A percentile compares a stretch with the other conserved stretches of the same genome.
Conservation (phyloP, 2,888 invertebrate genomes). For the Gnatocerus cornutus region DNA sequence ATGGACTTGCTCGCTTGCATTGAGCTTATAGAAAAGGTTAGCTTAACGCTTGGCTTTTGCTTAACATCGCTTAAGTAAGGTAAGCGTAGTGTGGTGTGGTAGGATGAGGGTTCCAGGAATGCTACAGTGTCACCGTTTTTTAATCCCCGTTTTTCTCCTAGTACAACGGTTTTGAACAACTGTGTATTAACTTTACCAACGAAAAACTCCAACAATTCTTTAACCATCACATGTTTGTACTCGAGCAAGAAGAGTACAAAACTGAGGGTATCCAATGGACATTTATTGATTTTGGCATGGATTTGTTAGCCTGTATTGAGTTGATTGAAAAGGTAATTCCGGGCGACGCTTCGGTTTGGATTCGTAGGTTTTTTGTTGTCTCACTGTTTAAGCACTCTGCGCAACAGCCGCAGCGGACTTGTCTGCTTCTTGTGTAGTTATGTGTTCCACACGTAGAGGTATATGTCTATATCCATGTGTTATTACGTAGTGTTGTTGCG, state of each 20-base stretch:
- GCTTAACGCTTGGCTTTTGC: constrained; percentile 45
- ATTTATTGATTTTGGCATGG: constrained; percentile 98
- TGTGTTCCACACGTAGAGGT: constrained; percentile 21
- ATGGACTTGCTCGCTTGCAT: constrained; percentile 99
- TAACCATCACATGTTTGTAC: constrained; percentile 98
- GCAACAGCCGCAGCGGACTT: constrained; percentile 26
- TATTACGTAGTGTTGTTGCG: constrained; percentile 48
- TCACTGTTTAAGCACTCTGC: constrained; percentile 29
- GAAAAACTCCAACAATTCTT: constrained; percentile 98
- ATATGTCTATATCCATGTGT: constrained; percentile 37
- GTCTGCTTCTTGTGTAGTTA: constrained; percentile 38
- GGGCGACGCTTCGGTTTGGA: constrained; percentile 13
- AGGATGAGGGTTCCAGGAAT: constrained; percentile 10
- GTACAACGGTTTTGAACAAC: constrained; percentile 97
- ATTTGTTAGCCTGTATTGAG: constrained; percentile 96
- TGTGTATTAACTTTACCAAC: constrained; percentile 99
- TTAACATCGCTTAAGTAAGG: constrained; percentile 14
- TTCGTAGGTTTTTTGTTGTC: constrained; percentile 20
- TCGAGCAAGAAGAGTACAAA: constrained; percentile 98
- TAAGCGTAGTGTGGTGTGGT: constrained; percentile 15
- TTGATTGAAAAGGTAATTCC: constrained; percentile 92
- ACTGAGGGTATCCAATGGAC: constrained; percentile 95
- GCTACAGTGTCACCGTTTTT: constrained; percentile 18
- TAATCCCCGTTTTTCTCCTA: constrained; percentile 68
- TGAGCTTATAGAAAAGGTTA: constrained; percentile 97